Evolutionary conservation across 2,888 invertebrate genomes (phyloP), one percentile per base, ranked within the genome.

Genomic region (Hirtodrosophila confusa): DNA sequence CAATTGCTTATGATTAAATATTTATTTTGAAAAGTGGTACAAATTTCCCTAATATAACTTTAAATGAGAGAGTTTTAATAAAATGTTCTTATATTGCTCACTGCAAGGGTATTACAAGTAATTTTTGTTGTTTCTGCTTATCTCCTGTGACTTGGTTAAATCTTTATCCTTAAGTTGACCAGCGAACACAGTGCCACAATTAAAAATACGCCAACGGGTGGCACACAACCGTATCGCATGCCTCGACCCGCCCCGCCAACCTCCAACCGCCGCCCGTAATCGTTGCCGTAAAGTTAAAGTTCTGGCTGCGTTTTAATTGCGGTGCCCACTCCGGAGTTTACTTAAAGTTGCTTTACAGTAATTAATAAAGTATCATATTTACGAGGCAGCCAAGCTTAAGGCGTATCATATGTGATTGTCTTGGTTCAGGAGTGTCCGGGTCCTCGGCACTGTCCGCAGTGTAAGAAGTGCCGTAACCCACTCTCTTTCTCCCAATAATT

Each of bases 321-420:
- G 33, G 23, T 6, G 51, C 43, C 7, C 43, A 27, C 27, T 9
- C 11, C 33, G 10, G 47, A 44, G 56, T 61, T 57, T 40, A 48
- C 45, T 45, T 45, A 36, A 75, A 62, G 40, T 74, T 75, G 35
- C 17, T 54, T 58, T 27, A 39, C 63, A 51, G 71, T 66, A 74
- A 85, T 87, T 83, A 82, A 87, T 70, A 74, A 85, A 87, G 74
- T 72, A 71, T 67, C 73, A 78, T 70, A 76, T 85, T 83, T 87
- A 80, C 45, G 78, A 56, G 50, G 57, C 24, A 41, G 51, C 44
- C 27, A 24, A 50, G 71, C 74, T 79, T 69, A 72, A 37, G 61
- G 56, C 41, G 24, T 35, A 36, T 66, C 80, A 86, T 54, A 86
- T 86, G 69, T 78, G 83, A 54, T 47, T 41, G 65, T 11, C 24